Evolutionary conservation across 2,888 invertebrate species (phyloP).

Genomic region (Rhagonycha lutea): DNA sequence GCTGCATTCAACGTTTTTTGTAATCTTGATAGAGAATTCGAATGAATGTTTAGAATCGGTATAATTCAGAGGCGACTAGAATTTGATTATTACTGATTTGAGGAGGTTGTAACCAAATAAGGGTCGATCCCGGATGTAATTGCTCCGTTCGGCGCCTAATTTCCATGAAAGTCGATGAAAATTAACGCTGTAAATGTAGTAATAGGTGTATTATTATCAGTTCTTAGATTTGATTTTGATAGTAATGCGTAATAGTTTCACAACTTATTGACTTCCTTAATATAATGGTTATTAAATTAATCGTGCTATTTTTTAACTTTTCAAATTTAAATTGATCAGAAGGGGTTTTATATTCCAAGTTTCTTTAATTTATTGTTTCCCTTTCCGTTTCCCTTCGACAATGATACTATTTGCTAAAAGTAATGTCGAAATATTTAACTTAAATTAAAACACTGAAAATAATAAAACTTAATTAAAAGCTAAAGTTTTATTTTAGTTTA

Average conservation of each 20-base stretch:
- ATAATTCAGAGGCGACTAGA: constrained; percentile 26
- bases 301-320: background rate
- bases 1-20: background rate
- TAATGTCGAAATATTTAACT: background rate
- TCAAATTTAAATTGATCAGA: background rate
- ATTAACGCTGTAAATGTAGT: constrained; percentile 8
- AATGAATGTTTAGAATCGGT: constrained; percentile 15
- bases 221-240: background rate
- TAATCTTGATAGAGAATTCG: constrained; percentile 1
- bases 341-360: background rate
- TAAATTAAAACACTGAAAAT: background rate
- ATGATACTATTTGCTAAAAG: background rate
- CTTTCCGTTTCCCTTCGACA: background rate
- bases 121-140: constrained; percentile 18
- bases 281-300: background rate
- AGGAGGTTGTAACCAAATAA: constrained; percentile 15
- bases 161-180: constrained; percentile 6
- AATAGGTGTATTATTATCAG: background rate
- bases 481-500: background rate
- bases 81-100: constrained; percentile 25
- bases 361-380: background rate
- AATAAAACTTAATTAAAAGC: background rate
- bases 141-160: constrained; percentile 19
- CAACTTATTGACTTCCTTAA: background rate
- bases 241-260: background rate